Conservation (phyloP, 2,113 vertebrate species). For the Psephotus haematonotus region DNA sequence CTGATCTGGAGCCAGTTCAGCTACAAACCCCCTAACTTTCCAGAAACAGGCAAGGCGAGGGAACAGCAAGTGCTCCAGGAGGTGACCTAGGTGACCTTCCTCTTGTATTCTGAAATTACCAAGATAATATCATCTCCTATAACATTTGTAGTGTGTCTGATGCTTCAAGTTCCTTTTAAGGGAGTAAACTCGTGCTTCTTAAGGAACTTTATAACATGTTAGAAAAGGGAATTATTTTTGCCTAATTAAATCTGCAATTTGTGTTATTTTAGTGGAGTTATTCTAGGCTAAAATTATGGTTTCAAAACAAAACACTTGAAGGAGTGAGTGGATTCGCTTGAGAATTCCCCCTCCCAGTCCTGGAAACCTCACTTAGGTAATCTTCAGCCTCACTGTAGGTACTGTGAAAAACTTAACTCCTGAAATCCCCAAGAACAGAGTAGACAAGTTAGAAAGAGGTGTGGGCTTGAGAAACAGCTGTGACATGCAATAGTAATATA, state of each 20-base stretch:
- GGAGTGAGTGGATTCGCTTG: not conserved
- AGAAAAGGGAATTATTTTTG: not conserved
- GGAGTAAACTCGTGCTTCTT: not conserved
- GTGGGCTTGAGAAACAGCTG: not conserved
- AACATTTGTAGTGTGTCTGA: not conserved
- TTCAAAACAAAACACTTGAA: not conserved
- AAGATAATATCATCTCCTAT: not conserved
- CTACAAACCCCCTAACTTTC: not conserved
- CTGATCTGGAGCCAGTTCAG: not conserved
- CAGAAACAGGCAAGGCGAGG: not conserved
- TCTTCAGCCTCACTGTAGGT: not conserved
- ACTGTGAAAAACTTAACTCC: not conserved
- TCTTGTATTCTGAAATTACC: not conserved
- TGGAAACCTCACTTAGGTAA: not conserved
- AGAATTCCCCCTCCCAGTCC: not conserved
- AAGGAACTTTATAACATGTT: not conserved
- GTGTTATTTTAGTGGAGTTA: not conserved
- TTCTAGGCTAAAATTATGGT: not conserved
- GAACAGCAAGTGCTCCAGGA: not conserved
- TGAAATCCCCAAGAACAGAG: not conserved
- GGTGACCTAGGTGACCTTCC: not conserved
- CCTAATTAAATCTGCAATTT: not conserved
- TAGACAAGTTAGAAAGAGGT: not conserved
- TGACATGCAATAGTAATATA: not conserved
- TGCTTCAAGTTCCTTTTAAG: not conserved